Percentiles rank a stretch among this genome's conserved stretches.
Conservation (phyloP, 2,113 vertebrate genomes). For the Mus spicilegus region DNA sequence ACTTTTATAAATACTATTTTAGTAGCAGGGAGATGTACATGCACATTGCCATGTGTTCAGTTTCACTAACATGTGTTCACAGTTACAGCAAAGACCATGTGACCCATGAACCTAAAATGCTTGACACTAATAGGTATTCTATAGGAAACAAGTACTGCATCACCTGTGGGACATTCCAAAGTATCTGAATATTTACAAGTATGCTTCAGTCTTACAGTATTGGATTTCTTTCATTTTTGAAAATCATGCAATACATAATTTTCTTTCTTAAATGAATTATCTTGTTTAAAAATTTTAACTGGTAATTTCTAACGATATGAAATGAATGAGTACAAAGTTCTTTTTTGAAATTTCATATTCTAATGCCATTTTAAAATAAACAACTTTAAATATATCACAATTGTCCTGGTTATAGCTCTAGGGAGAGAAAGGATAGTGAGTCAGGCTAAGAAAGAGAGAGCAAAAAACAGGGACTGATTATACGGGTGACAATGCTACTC, state of each 20-base stretch:
- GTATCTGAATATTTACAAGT: not conserved
- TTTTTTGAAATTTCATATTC: not conserved
- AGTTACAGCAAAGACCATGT: not conserved
- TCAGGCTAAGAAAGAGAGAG: not conserved
- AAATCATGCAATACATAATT: not conserved
- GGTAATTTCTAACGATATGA: not conserved
- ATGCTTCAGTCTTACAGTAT: not conserved
- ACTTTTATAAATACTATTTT: not conserved
- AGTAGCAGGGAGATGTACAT: not conserved
- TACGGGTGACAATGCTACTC: not conserved
- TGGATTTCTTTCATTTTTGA: not conserved
- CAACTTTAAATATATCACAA: not conserved
- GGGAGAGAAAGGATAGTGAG: not conserved
- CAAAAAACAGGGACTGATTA: not conserved
- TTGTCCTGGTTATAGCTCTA: not conserved
- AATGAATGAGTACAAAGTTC: not conserved
- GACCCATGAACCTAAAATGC: not conserved
- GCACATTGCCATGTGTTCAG: not conserved
- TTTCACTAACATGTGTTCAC: not conserved
- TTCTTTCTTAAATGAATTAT: not conserved
- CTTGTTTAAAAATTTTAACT: not conserved
- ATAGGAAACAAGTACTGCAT: not conserved
- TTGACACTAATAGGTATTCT: not conserved
- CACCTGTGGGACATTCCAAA: not conserved
- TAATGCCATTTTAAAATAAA: not conserved